Conservation (phyloP, 2,113 vertebrate species). For the Tricholaema leucomelas region DNA sequence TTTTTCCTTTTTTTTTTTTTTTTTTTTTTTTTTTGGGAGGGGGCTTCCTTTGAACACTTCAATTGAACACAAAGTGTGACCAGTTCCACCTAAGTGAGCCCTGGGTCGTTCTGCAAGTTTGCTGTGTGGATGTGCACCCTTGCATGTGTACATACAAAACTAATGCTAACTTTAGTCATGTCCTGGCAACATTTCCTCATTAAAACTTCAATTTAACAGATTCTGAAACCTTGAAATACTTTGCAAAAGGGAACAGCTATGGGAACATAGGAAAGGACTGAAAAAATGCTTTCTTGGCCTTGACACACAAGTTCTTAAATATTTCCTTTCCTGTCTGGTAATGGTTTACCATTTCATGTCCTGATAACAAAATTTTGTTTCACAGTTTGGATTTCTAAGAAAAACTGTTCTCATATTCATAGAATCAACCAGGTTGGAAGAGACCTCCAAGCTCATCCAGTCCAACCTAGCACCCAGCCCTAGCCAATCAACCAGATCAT, state of each 20-base stretch:
- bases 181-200: background rate
- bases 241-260: background rate
- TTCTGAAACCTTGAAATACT: background rate
- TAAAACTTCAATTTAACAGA: background rate
- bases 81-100: background rate
- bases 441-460: too few relatives aligned
- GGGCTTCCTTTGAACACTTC: constrained; percentile 26
- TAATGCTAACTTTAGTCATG: background rate
- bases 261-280: background rate
- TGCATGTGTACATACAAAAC: background rate
- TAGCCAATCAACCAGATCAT: too few relatives aligned
- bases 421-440: too few relatives aligned
- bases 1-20: background rate
- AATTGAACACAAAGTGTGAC: background rate
- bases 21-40: background rate
- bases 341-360: background rate
- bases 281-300: constrained; percentile 17
- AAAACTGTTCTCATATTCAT: background rate
- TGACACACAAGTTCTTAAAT: background rate
- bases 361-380: background rate
- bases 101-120: background rate
- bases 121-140: background rate
- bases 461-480: too few relatives aligned
- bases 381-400: background rate
- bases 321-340: background rate